A percentile compares a stretch with the other conserved stretches of the same genome.
These are phyloP conservation scores for Ovibos moschatus DNA, from an alignment of 2,113 vertebrate species.

Conservation along the genomic window DNA sequence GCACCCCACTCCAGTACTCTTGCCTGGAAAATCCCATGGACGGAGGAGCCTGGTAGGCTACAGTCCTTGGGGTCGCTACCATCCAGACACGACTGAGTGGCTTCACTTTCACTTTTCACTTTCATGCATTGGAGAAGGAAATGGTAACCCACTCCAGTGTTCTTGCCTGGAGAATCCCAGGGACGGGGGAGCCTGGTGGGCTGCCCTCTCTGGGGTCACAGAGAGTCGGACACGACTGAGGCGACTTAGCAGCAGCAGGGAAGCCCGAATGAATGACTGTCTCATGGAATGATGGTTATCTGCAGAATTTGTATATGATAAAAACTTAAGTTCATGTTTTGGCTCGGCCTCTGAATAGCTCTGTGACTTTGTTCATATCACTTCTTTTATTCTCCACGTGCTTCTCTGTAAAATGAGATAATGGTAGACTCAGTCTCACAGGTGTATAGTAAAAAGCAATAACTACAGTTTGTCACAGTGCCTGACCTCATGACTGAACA, in stretches of 20 bases:
- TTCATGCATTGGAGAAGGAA: no score
- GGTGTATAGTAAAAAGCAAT: neutral
- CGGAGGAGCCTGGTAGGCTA: no score
- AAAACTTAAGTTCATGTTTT: neutral
- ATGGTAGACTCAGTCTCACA: neutral
- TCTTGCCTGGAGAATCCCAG: no score
- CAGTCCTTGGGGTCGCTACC: no score
- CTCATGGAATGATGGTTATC: neutral
- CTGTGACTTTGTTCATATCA: neutral
- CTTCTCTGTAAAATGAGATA: neutral
- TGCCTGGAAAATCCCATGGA: no score
- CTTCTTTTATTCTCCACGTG: neutral
- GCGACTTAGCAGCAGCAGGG: neutral
- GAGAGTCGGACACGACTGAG: no score
- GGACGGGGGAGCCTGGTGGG: no score
- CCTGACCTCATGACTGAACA: neutral
- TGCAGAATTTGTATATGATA: rapidly evolving
- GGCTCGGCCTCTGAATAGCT: neutral
- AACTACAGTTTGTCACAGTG: neutral
- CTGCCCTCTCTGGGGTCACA: no score
- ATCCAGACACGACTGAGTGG: no score
- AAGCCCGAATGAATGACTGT: neutral
- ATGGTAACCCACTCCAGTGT: no score
- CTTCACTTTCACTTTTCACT: no score
- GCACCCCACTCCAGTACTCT: no score